Evolutionary conservation across 2,113 vertebrate species (phyloP), one percentile per base, ranked within the genome.

Genomic region (Lepus americanus): DNA sequence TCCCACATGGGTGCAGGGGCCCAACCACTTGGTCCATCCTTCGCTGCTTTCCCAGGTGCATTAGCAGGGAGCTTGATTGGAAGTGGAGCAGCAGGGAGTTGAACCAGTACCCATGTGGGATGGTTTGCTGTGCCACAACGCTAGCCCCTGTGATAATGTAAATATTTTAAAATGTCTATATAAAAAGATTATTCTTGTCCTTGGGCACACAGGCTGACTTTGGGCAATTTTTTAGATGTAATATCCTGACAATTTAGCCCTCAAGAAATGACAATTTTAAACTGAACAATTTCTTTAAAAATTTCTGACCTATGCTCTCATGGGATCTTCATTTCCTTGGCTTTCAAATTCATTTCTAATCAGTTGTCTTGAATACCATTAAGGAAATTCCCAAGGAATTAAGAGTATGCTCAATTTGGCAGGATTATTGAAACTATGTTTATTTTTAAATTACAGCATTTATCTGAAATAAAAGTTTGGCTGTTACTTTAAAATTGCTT

Each of bases 331-430:
- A 70, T 73, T 6, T 55, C 36, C 17, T 67, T 82, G 51, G 0
- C 9, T 64, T 72, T 66, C 23, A 91, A 33, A 83, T 77, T 44
- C 53, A 67, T 78, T 87, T 92, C 23, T 69, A 87, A 73, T 80
- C 25, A 89, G 53, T 77, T 73, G 7, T 25, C 11, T 90, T 51
- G 12, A 25, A 33, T 67, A 51, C 14, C 20, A n/a, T 36, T 66
- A 53, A 88, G 27, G 6, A 27, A 29, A 9, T 1, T 81, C 12
- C 12, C 17, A 61, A 84, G 19, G 2, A 61, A 79, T 14, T 33
- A 51, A 59, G 25, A 36, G 9, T 53, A 63, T 61, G 9, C 10
- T 87, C 20, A 31, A 67, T 51, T 20, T 80, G n/a, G 39, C 88
- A 17, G 16, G 44, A 44, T 39, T 92, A 64, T 29, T 17, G 9